phyloP scores from a whole-genome alignment of 2,888 invertebrate genomes.

The Cosmia pyralina region DNA sequence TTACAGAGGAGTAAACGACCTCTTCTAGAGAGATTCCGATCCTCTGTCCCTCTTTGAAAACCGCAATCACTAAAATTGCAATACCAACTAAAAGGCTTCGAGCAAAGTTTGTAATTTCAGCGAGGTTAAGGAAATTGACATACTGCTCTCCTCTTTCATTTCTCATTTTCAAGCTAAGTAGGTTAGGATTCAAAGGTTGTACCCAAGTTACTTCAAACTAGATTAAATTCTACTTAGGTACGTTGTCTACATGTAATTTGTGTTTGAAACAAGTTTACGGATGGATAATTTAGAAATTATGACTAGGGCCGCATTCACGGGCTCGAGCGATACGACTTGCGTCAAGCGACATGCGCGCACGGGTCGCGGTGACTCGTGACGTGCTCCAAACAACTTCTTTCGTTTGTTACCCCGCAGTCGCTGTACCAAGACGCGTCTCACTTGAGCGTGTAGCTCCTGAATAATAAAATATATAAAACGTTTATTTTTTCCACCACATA shows the following conservation, averaged over 20 bases:
- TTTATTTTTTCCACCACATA: too few relatives aligned
- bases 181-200: constrained; percentile 8
- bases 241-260: background rate
- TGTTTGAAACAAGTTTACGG: constrained; percentile 1
- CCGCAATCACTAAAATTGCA: constrained; percentile 45
- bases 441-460: background rate
- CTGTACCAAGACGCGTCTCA: background rate
- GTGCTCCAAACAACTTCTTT: background rate
- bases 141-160: constrained; percentile 17
- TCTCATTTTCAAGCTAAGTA: constrained; percentile 13
- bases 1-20: background rate
- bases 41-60: constrained; percentile 19
- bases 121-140: constrained; percentile 26
- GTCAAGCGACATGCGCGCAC: background rate
- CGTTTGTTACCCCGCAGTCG: background rate
- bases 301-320: too few relatives aligned
- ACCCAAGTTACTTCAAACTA: constrained; percentile 8
- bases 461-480: too few relatives aligned
- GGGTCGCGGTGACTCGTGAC: background rate
- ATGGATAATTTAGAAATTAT: too few relatives aligned
- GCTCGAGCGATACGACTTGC: background rate
- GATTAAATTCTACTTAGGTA: constrained; percentile 2
- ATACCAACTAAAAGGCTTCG: constrained; percentile 27
- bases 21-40: background rate
- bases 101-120: constrained; percentile 28